Base-by-base conservation (phyloP, 1,140 invertebrate genomes). In the Tetragonula clypearis region DNA sequence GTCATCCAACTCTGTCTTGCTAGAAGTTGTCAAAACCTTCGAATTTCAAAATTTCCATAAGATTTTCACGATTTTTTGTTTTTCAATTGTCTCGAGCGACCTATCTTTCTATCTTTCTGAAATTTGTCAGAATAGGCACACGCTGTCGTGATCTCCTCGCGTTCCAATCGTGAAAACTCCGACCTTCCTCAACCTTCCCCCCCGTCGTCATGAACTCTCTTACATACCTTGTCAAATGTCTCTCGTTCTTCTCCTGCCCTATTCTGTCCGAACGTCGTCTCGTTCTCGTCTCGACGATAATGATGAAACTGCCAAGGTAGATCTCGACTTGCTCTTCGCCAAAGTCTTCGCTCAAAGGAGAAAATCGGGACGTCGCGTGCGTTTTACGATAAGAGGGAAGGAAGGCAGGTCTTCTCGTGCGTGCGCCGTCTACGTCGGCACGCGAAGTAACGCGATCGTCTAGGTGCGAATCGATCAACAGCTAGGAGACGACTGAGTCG, bases 401-500 rank as follows among this genome's bases (percentile, higher is more conserved):
- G 35, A 35, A 35, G 35, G 2, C 35, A 41, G 4, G 1, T n/a
- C 5, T 41, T 17, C 30, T 41, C 5, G 17, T 21, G 66, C 71
- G 8, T 53, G 66, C 49, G 35, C 15, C 56, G 8, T 49, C 2
- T 0, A 19, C 1, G 72, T 11, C 17, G n/a, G 1, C 1, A 49
- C 8, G 11, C 14, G 23, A 53, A 19, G n/a, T 23, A 23, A 21
- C 79, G 49, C 49, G 41, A 0, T 26, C 11, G 30, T 30, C 21
- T 1, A 19, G 56, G 58, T 79, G 3, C 6, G 58, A 0, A 84
- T 65, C 56, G 76, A 72, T 72, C 76, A 55, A 72, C 76, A 79
- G 76, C 26, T 56, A 72, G 49, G 68, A 65, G 56, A 19, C 76
- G 82, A 79, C 82, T 79, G 82, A 84, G n/a, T 72, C 68, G 55